Conservation (phyloP, 2,113 vertebrate species). For the Trematomus loennbergii region DNA sequence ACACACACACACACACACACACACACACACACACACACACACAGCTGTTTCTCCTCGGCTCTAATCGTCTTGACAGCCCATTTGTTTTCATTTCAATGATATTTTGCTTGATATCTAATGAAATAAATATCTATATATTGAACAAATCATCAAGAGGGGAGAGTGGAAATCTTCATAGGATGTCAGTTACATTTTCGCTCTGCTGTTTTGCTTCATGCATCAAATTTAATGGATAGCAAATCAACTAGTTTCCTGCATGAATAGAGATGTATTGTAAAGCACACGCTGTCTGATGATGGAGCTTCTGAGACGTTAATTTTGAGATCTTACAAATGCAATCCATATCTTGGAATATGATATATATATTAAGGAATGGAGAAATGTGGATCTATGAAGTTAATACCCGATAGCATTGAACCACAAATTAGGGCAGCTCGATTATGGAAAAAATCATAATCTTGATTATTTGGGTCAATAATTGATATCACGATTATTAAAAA, state of each 20-base stretch:
- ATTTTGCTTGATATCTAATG: slow-evolving; percentile 79
- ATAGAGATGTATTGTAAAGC: slow-evolving; percentile 23
- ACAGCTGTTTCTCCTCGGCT: slow-evolving; percentile 37
- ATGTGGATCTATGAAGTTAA: slow-evolving; percentile 44
- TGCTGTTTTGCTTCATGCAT: slow-evolving; percentile 51
- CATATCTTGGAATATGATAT: slow-evolving; percentile 41
- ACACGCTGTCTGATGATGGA: slow-evolving; percentile 43
- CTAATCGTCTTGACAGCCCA: slow-evolving; percentile 73
- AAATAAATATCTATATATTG: slow-evolving; percentile 81
- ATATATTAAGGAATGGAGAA: slow-evolving; percentile 30
- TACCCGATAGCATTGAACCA: slow-evolving; percentile 35
- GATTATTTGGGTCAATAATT: too few relatives aligned
- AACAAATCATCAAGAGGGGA: slow-evolving; percentile 66
- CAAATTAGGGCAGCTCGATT: too few relatives aligned
- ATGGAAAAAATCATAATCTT: too few relatives aligned
- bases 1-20: too few relatives aligned
- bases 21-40: slow-evolving; percentile 7
- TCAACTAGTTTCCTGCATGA: slow-evolving; percentile 40
- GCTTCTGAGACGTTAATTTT: slow-evolving; percentile 43
- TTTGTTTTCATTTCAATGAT: slow-evolving; percentile 82
- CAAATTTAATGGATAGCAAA: slow-evolving; percentile 63
- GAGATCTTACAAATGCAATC: slow-evolving; percentile 32
- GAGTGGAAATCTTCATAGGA: slow-evolving; percentile 58
- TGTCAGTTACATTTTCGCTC: slow-evolving; percentile 64
- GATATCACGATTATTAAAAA: too few relatives aligned